These are phyloP conservation scores for Apis laboriosa DNA, from an alignment of 1,140 invertebrate species.

Conservation along the genomic window DNA sequence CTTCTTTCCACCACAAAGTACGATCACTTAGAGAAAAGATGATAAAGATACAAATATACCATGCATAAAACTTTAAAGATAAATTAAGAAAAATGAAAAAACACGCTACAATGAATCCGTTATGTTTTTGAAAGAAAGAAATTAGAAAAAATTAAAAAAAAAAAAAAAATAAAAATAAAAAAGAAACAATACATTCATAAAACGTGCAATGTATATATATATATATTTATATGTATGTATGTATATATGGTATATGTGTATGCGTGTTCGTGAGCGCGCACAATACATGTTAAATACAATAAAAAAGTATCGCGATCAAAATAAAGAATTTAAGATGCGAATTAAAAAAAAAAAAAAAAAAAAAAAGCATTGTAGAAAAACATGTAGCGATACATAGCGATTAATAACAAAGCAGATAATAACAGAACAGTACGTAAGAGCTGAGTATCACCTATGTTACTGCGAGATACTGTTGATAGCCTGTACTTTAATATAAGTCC, in stretches of 20 bases:
- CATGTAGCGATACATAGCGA: slow-evolving; percentile 38
- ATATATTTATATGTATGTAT: too few relatives aligned
- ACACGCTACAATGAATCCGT: background rate
- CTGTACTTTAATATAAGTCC: slow-evolving; percentile 76
- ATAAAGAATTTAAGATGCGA: slow-evolving; percentile 11
- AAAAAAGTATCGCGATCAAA: slow-evolving; percentile 11
- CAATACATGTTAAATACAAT: slow-evolving; percentile 33
- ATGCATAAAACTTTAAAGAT: slow-evolving; percentile 35
- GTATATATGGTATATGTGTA: too few relatives aligned
- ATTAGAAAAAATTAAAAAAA: background rate
- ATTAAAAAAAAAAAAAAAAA: background rate
- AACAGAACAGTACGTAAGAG: slow-evolving; percentile 59
- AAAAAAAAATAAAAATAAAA: background rate
- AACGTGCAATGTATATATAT: slow-evolving; percentile 19
- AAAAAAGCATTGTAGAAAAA: slow-evolving; percentile 27
- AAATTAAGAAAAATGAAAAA: background rate
- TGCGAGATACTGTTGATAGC: slow-evolving; percentile 75
- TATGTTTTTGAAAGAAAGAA: background rate
- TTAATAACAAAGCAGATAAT: slow-evolving; percentile 42
- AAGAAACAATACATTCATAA: slow-evolving; percentile 24
- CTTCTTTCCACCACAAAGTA: slow-evolving; percentile 54
- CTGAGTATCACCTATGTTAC: slow-evolving; percentile 79
- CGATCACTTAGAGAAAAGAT: slow-evolving; percentile 38
- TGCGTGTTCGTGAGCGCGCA: background rate
- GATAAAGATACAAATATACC: slow-evolving; percentile 31